A percentile compares a stretch with the other conserved stretches of the same genome.
Evolutionary conservation across 1,140 invertebrate genomes (phyloP).

Genomic region (Pogonomyrmex barbatus): DNA sequence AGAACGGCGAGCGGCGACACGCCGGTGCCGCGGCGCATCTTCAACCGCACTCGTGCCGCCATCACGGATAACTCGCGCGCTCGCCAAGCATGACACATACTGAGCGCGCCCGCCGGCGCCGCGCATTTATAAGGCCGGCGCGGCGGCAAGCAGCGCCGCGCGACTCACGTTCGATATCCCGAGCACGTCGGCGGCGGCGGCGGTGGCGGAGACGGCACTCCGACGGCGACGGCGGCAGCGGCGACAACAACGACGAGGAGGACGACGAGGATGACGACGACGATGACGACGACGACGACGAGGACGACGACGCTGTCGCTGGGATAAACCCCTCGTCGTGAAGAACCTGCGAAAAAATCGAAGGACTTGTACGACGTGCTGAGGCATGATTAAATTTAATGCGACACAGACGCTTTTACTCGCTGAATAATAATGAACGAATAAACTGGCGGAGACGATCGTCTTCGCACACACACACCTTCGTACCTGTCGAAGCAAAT

Average conservation of each 20-base stretch:
- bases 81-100: constrained; percentile 82
- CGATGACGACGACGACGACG: not conserved
- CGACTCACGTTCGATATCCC: constrained; percentile 70
- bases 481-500: not conserved
- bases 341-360: constrained; percentile 69
- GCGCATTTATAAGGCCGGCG: constrained; percentile 80
- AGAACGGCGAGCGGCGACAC: constrained; percentile 79
- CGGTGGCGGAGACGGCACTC: constrained; percentile 34
- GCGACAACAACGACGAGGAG: constrained; percentile 35
- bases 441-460: not conserved
- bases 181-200: constrained; percentile 55
- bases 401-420: not conserved
- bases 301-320: constrained; percentile 56
- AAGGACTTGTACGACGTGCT: constrained; percentile 28
- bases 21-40: constrained; percentile 83
- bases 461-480: not conserved
- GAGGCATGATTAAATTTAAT: constrained; percentile 28
- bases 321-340: constrained; percentile 66
- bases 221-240: constrained; percentile 32
- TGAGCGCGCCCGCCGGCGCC: constrained; percentile 77
- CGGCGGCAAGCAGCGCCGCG: constrained; percentile 70
- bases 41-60: constrained; percentile 84
- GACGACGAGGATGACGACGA: not conserved
- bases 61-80: constrained; percentile 79
- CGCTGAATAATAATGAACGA: not conserved